Evolutionary conservation across 2,797 vertebrate species (phyloP).

Genomic region (Steatocranus sp.): DNA sequence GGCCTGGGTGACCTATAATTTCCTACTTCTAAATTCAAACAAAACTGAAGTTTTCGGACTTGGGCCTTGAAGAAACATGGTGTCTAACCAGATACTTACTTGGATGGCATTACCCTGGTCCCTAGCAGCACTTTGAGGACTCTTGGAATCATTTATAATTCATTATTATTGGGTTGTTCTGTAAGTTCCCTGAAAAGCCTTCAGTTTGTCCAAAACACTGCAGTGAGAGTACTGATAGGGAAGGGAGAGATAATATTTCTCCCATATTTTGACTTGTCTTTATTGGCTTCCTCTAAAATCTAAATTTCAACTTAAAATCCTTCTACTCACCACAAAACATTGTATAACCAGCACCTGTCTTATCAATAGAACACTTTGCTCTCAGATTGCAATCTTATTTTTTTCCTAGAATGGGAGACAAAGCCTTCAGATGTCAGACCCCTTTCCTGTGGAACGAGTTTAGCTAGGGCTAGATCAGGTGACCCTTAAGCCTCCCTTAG

Average conservation of each 20-base stretch:
- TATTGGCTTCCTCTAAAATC: not conserved
- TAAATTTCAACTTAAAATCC: not conserved
- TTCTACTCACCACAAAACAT: not conserved
- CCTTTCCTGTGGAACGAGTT: not conserved
- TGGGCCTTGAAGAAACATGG: not conserved
- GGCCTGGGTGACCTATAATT: rapidly evolving
- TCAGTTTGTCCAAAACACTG: not conserved
- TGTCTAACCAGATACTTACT: rapidly evolving
- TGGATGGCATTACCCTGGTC: not conserved
- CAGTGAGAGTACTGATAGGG: rapidly evolving
- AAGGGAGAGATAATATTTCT: not conserved
- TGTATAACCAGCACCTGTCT: not conserved
- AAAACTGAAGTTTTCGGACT: rapidly evolving
- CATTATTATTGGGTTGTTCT: not conserved
- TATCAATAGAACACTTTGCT: not conserved
- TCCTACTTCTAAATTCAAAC: not conserved
- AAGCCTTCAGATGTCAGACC: not conserved
- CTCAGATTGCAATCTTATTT: rapidly evolving
- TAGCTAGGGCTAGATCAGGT: not conserved
- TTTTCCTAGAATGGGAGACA: not conserved
- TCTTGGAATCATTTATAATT: not conserved
- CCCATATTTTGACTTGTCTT: not conserved
- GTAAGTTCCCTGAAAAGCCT: not conserved
- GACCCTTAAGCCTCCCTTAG: not conserved
- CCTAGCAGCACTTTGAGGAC: rapidly evolving